Percentiles rank a stretch among this genome's conserved stretches.
These are phyloP conservation scores for Rhimphoctona megacephalus DNA, from an alignment of 2,888 invertebrate species.

Conservation along the genomic window DNA sequence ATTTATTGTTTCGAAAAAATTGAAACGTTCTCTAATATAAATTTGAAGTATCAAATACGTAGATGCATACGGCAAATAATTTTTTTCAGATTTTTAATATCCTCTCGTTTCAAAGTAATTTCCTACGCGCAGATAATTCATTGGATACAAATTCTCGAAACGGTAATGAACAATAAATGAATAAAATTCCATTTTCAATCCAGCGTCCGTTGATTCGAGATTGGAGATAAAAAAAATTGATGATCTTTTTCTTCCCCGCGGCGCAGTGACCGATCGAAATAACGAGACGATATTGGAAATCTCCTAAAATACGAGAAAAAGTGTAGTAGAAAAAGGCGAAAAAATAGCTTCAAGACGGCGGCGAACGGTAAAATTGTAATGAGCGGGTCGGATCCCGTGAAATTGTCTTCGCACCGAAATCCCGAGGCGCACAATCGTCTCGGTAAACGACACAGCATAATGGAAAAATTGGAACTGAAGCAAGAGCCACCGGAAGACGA, in stretches of 20 bases:
- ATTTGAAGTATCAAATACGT: too few species aligned
- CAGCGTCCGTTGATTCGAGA: not conserved
- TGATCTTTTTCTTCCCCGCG: not conserved
- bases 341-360: constrained; percentile 61
- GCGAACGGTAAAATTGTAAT: constrained; percentile 69
- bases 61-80: too few species aligned
- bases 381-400: constrained; percentile 73
- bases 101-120: too few species aligned
- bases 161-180: too few species aligned
- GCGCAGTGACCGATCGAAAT: not conserved
- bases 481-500: constrained; percentile 83
- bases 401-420: constrained; percentile 68
- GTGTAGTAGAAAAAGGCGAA: not conserved
- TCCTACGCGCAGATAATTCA: too few species aligned
- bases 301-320: not conserved
- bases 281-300: not conserved
- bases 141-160: too few species aligned
- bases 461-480: constrained; percentile 77
- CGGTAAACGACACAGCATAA: constrained; percentile 37
- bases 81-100: too few species aligned
- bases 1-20: too few species aligned
- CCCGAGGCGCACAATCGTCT: constrained; percentile 62
- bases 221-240: not conserved
- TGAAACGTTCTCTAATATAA: too few species aligned
- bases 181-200: too few species aligned